Conservation (phyloP, 2,113 vertebrate genomes). For the Brevimyrus niger region DNA sequence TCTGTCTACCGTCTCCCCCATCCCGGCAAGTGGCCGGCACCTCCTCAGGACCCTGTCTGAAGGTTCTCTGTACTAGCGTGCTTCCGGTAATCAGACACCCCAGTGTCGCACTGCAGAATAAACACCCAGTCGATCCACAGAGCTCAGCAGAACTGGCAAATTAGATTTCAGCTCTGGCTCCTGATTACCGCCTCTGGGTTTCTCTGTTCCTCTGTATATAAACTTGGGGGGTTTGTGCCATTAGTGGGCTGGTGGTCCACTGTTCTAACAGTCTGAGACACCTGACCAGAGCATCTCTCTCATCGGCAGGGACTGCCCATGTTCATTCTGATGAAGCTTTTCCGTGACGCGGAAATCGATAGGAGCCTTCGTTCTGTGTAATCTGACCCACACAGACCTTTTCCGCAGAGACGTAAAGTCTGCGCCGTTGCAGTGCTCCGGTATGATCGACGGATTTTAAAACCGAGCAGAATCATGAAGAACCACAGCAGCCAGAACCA, state of each 20-base stretch:
- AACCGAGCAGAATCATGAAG: background rate
- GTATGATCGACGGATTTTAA: background rate
- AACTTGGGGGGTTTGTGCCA: background rate
- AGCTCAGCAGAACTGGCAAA: constrained; percentile 35
- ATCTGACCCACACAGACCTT: background rate
- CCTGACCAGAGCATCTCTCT: background rate
- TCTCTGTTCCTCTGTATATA: background rate
- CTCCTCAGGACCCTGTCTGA: background rate
- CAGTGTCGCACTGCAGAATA: constrained; percentile 12
- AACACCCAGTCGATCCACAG: constrained; percentile 24
- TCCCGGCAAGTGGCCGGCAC: background rate
- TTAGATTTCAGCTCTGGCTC: constrained; percentile 24
- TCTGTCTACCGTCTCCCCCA: background rate
- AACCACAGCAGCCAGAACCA: background rate
- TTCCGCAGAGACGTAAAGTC: background rate
- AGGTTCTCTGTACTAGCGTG: background rate
- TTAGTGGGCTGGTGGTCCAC: background rate
- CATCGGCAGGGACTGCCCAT: background rate
- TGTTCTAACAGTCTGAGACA: background rate
- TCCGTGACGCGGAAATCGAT: constrained; percentile 15
- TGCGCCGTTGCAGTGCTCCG: background rate
- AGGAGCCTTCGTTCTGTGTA: background rate
- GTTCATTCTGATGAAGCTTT: background rate
- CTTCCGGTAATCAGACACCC: constrained; percentile 9
- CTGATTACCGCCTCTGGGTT: background rate